These are phyloP conservation scores for Pampus argenteus DNA, from an alignment of 2,797 vertebrate species.

Conservation along the genomic window DNA sequence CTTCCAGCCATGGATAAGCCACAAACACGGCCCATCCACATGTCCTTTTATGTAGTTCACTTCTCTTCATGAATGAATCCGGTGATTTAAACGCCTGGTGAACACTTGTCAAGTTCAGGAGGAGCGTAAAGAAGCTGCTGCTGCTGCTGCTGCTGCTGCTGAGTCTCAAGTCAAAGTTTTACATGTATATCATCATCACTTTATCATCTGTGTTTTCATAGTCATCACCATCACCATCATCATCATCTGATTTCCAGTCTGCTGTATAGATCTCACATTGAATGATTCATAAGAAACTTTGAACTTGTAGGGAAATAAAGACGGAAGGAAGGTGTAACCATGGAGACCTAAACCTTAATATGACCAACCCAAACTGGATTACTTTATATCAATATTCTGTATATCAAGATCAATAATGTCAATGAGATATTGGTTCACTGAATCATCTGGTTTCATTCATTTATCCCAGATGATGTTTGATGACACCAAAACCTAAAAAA, in stretches of 20 bases:
- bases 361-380: no score
- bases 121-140: not conserved
- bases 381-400: no score
- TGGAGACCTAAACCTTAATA: not conserved
- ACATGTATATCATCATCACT: not conserved
- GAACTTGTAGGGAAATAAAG: not conserved
- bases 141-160: not conserved
- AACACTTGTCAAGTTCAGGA: not conserved
- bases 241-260: not conserved
- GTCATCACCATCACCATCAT: not conserved
- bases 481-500: no score
- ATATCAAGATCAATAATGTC: no score
- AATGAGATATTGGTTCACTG: no score
- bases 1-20: slow-evolving; percentile 29
- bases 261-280: not conserved
- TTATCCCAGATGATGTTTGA: no score
- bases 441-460: no score
- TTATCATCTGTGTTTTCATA: not conserved
- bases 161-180: not conserved
- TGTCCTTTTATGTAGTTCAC: not conserved
- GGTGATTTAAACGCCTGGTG: no score
- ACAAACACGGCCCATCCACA: slow-evolving; percentile 11
- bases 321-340: not conserved
- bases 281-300: not conserved
- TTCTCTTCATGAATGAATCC: no score